Base-by-base conservation (phyloP, 1,140 invertebrate genomes). In the Hycleus cichorii region DNA sequence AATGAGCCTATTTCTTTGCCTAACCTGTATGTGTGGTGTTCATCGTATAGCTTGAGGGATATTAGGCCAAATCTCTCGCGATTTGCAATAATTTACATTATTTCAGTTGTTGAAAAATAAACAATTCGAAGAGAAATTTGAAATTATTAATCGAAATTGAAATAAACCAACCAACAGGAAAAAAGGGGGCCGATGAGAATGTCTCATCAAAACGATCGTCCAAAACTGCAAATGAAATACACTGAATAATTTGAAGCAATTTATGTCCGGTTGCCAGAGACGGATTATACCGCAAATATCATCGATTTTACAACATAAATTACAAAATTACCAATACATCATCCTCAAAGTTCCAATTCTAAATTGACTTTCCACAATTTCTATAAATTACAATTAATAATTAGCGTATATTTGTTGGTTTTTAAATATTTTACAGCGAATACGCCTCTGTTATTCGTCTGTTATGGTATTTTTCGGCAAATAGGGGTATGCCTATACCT, bases 201-300 rank as follows among this genome's bases (percentile, higher is more conserved):
- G 45, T 49, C 47, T 57, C 60, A 63, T 59, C 57, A 63, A 53
- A 59, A 59, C 59, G 59, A 63, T 59, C 56, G 57, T 32, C 27
- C 26, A 46, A 63, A 49, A 46, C 46, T 39, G 59, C 49, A 61
- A 62, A 59, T 59, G 60, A 62, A 59, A 60, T 58, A 47, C 49
- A 49, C 45, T 64, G 62, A 64, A 55, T 60, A 60, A 60, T 64
- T 60, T 42, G 43, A 45, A 57, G 47, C 49, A 58, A 64, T 60
- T 63, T 63, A 44, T n/a, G 52, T 12, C n/a, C 43, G 9, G 5
- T 5, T 44, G 5, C 18, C 18, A 11, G n/a, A 12, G 18, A 10
- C 43, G 43, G 43, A 44, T 11, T 44, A 6, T 5, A 12, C 18
- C 9, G 4, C 9, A 12, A 5, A 24, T 6, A 44, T 12, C 2